Percentiles rank a stretch among this genome's conserved stretches.
These are phyloP conservation scores for Podilymbus podiceps DNA, from an alignment of 2,113 vertebrate species.

Conservation along the genomic window DNA sequence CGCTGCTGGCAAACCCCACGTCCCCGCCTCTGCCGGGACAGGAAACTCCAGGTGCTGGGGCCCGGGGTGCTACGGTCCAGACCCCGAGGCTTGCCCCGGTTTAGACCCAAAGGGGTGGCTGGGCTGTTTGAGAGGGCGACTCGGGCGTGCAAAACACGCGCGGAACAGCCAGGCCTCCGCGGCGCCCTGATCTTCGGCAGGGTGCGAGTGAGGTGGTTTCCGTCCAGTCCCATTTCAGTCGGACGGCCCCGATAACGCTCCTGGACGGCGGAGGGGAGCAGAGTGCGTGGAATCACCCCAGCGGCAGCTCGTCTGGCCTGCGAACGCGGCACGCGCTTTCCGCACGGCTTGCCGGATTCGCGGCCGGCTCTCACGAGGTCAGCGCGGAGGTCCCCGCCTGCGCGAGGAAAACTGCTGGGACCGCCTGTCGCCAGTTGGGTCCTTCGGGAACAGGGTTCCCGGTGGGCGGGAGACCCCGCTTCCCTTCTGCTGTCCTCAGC, in stretches of 20 bases:
- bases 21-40: background rate
- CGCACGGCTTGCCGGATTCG: background rate
- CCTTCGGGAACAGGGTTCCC: background rate
- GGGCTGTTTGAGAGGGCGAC: background rate
- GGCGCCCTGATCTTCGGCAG: background rate
- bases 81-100: background rate
- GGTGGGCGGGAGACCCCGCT: no score
- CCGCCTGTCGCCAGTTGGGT: background rate
- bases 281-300: background rate
- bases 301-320: background rate
- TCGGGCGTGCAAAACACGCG: background rate
- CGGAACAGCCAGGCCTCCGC: background rate
- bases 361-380: background rate
- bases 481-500: background rate
- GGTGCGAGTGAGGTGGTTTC: background rate
- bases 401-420: background rate
- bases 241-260: background rate
- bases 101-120: background rate
- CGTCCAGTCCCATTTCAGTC: rapidly evolving
- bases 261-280: background rate
- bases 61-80: background rate
- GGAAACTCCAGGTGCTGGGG: background rate
- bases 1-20: background rate
- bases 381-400: background rate
- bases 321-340: background rate